phyloP scores from a whole-genome alignment of 2,888 invertebrate genomes.

The Drosophila villosipedis region DNA sequence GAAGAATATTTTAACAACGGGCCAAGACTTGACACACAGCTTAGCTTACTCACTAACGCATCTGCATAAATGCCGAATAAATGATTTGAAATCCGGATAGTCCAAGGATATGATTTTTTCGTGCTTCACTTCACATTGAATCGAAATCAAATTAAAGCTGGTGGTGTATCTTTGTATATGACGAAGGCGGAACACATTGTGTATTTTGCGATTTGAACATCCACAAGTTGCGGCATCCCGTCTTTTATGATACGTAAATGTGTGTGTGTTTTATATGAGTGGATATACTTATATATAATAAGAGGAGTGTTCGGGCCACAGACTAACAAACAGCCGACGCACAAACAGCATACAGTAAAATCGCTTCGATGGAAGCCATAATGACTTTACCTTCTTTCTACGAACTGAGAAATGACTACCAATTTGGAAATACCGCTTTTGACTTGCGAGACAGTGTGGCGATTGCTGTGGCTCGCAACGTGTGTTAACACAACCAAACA shows the following conservation, averaged over 20 bases:
- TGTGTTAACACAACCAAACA: constrained; percentile 24
- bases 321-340: constrained; percentile 78
- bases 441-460: constrained; percentile 82
- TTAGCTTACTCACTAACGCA: not conserved
- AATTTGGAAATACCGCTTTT: constrained; percentile 81
- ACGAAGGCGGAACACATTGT: constrained; percentile 83
- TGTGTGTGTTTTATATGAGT: constrained; percentile 49
- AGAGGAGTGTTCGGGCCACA: constrained; percentile 80
- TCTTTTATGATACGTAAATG: constrained; percentile 72
- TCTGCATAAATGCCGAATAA: constrained; percentile 24
- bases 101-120: constrained; percentile 51
- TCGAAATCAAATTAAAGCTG: constrained; percentile 78
- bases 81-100: constrained; percentile 51
- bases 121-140: constrained; percentile 69
- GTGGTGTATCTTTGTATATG: constrained; percentile 63
- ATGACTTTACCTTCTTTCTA: constrained; percentile 82
- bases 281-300: constrained; percentile 74
- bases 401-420: constrained; percentile 84
- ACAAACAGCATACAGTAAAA: constrained; percentile 70
- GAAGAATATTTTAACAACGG: constrained; percentile 42
- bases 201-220: constrained; percentile 84
- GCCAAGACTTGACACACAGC: constrained; percentile 8
- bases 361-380: constrained; percentile 84
- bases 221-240: constrained; percentile 80
- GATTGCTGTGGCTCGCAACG: constrained; percentile 64